phyloP scores from a whole-genome alignment of 2,888 invertebrate genomes.

The Cataglyphis rosenhaueri region DNA sequence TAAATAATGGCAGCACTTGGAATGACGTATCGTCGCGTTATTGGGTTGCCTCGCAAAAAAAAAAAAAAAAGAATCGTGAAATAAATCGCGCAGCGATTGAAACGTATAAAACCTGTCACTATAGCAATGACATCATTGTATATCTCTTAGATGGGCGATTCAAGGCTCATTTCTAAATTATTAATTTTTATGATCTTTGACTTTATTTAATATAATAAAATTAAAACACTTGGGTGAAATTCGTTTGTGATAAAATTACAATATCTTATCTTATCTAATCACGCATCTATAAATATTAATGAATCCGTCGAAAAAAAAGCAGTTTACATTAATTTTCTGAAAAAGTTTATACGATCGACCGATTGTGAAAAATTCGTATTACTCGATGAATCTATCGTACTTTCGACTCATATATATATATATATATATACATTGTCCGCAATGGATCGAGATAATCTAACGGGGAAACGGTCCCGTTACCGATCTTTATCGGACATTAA shows the following conservation, averaged over 20 bases:
- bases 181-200: neutral
- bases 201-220: neutral
- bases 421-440: conserved; percentile 56
- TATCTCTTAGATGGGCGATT: neutral
- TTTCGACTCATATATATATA: neutral
- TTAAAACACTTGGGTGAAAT: neutral
- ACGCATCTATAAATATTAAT: neutral
- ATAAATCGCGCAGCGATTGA: conserved; percentile 34
- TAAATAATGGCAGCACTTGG: conserved; percentile 18
- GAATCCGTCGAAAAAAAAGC: neutral
- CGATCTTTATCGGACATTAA: conserved; percentile 66
- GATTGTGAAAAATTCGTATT: conserved; percentile 13
- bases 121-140: neutral
- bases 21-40: conserved; percentile 41
- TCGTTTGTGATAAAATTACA: neutral
- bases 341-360: neutral
- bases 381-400: neutral
- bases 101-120: conserved; percentile 7
- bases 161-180: neutral
- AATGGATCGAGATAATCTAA: conserved; percentile 60
- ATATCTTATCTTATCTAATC: neutral
- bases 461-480: conserved; percentile 52
- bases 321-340: neutral
- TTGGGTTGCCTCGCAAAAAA: conserved; percentile 1
- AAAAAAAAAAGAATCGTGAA: neutral